Conservation (phyloP, 2,888 invertebrate species). For the Aporophyla nigra region DNA sequence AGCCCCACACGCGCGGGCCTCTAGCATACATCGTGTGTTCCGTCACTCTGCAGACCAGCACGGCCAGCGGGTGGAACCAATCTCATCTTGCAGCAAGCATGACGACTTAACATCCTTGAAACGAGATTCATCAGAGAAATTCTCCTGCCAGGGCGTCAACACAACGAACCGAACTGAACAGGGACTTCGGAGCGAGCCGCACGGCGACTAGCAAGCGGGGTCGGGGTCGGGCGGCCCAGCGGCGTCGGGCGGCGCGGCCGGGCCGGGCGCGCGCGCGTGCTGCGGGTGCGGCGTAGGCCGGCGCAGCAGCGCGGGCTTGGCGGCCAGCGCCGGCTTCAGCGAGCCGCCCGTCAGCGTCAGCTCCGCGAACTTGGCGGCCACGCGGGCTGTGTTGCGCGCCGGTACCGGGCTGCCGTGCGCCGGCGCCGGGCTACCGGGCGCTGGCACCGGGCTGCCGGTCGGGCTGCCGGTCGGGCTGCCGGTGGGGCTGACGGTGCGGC, state of each 20-base stretch:
- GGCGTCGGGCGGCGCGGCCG: slow-evolving; percentile 31
- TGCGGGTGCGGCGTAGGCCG: slow-evolving; percentile 84
- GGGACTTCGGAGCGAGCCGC: background rate
- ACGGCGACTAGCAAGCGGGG: slow-evolving; percentile 28
- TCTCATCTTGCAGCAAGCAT: background rate
- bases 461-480: slow-evolving; percentile 86
- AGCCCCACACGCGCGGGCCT: background rate
- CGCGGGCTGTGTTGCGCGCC: slow-evolving; percentile 91
- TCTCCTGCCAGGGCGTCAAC: background rate
- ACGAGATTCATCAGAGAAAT: slow-evolving; percentile 3
- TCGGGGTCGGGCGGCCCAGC: slow-evolving; percentile 15
- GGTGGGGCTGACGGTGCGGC: slow-evolving; percentile 22
- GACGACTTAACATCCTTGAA: background rate
- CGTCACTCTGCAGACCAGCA: background rate
- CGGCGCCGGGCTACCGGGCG: slow-evolving; percentile 82
- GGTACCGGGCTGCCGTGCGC: slow-evolving; percentile 90
- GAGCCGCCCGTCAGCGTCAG: slow-evolving; percentile 92
- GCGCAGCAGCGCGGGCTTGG: slow-evolving; percentile 95
- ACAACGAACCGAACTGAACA: background rate
- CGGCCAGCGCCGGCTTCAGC: slow-evolving; percentile 94
- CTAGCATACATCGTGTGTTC: slow-evolving; percentile 5
- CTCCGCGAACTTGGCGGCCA: slow-evolving; percentile 92
- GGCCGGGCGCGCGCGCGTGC: slow-evolving; percentile 54
- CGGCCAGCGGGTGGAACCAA: background rate
- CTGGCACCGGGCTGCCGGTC: slow-evolving; percentile 89